A percentile compares a stretch with the other conserved stretches of the same genome.
These are phyloP conservation scores for Tympanoctomys barrerae DNA, from an alignment of 2,797 vertebrate species.

Conservation along the genomic window DNA sequence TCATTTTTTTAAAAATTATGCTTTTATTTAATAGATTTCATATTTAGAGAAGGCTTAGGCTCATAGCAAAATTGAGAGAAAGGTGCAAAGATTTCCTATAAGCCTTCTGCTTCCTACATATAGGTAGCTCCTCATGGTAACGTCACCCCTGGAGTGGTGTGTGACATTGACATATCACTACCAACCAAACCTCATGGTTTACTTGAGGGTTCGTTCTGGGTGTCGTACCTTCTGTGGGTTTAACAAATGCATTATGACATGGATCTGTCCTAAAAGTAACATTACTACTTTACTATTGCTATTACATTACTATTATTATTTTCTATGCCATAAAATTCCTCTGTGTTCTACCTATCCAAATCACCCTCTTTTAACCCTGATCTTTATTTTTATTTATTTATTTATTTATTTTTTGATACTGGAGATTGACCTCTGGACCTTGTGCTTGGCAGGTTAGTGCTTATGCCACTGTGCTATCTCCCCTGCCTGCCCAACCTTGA, in stretches of 20 bases:
- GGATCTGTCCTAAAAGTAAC: not conserved
- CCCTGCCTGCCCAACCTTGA: too few relatives aligned
- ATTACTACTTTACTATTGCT: not conserved
- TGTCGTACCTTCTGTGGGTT: not conserved
- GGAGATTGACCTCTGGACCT: too few relatives aligned
- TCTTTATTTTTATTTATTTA: not conserved
- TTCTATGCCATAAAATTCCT: not conserved
- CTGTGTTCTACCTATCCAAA: not conserved
- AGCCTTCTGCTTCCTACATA: not conserved
- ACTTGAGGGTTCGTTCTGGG: not conserved
- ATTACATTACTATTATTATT: too few relatives aligned
- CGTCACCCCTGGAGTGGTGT: not conserved
- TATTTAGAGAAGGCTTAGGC: not conserved
- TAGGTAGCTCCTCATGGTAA: not conserved
- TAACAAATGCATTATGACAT: not conserved
- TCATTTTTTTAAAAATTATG: not conserved
- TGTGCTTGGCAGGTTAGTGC: too few relatives aligned
- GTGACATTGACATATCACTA: too few relatives aligned
- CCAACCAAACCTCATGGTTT: not conserved
- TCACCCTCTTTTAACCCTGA: not conserved
- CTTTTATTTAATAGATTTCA: not conserved
- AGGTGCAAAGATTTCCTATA: not conserved
- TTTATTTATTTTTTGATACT: too few relatives aligned
- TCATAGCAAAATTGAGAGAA: not conserved
- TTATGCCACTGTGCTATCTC: too few relatives aligned